phyloP scores from a whole-genome alignment of 1,140 invertebrate genomes.

The Aphaenogaster rudis region DNA sequence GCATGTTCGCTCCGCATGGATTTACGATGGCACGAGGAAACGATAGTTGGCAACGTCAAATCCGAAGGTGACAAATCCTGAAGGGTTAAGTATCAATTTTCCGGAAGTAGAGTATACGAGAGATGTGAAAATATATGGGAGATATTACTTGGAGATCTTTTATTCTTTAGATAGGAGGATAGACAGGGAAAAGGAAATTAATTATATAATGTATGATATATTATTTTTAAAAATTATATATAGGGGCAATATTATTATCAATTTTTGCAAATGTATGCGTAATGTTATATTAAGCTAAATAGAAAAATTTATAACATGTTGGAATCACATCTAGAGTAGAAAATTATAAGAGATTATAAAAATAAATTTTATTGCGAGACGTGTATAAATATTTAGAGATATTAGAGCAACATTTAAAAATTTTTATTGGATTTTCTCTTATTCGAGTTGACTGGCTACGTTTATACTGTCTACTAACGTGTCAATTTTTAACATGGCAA shows the following conservation, averaged over 20 bases:
- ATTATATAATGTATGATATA: background rate
- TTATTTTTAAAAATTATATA: background rate
- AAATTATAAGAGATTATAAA: background rate
- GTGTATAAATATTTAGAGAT: background rate
- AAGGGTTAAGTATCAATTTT: slow-evolving; percentile 8
- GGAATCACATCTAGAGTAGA: background rate
- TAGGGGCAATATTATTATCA: background rate
- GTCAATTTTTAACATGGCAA: background rate
- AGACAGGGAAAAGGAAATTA: background rate
- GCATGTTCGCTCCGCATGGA: background rate
- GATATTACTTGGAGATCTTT: background rate
- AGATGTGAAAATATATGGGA: background rate
- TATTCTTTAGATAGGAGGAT: background rate
- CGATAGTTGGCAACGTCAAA: background rate
- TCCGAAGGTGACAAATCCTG: background rate
- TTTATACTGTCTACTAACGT: background rate
- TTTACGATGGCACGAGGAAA: slow-evolving; percentile 14
- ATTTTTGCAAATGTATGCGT: background rate
- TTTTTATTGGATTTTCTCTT: background rate
- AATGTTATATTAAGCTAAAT: background rate
- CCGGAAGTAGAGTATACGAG: background rate
- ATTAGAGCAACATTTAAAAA: background rate
- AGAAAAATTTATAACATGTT: background rate
- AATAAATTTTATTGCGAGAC: background rate
- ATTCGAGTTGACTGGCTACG: background rate